Evolutionary conservation across 2,888 invertebrate genomes (phyloP), one percentile per base, ranked within the genome.

Genomic region (Phragmatobia fuliginosa): DNA sequence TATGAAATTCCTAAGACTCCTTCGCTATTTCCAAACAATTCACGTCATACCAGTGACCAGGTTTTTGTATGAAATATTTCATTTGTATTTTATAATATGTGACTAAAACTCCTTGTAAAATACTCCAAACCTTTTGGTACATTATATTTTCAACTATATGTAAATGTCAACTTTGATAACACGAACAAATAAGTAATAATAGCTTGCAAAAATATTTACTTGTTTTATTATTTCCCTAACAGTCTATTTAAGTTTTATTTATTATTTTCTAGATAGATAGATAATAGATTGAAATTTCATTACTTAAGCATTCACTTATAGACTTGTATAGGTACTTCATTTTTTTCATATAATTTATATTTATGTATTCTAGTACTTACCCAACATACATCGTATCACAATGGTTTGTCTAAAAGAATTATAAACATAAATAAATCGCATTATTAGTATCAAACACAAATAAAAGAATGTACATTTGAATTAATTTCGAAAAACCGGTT

Each of bases 1-100:
- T 91, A 91, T 91, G 91, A 91, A 92, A 92, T 93, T 92, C 92
- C 85, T 83, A 80, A 87, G 89, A 87, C 82, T 87, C 83, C 82
- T 83, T 77, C 72, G 81, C 73, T 81, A 84, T 88, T 87, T 84
- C 77, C 79, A 73, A 88, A 87, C 83, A 87, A 87, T 88, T 85
- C 80, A 70, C 73, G 79, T 81, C 83, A 85, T 85, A 71, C 74
- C 78, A 77, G 64, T 80, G 79, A 79, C 79, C 80, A 77, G 78
- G 79, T 83, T 82, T 77, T 74, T 70, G 70, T 76, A 75, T 70
- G 59, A 69, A 70, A 66, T 71, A 45, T 81, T 80, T 77, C 71
- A 67, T 81, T 66, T 45, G 62, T 65, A 10, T 63, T 75, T 72
- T 67, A 67, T 41, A 33, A 60, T 69, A 49, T 64, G 25, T 36